phyloP scores from a whole-genome alignment of 1,140 invertebrate species.

The Drosophila nigrodunni region DNA sequence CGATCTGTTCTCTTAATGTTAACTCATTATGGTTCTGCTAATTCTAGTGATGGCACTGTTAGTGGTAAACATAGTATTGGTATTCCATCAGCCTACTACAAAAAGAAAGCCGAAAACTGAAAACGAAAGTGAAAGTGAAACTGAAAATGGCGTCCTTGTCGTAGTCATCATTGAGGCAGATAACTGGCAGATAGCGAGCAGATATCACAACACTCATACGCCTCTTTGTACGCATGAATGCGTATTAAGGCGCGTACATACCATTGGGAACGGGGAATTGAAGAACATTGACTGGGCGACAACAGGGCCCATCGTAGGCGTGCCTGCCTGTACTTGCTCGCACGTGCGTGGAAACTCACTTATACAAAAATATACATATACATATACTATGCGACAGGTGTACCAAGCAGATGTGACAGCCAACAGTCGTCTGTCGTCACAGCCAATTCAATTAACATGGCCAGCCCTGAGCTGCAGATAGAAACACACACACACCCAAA shows the following conservation, averaged over 20 bases:
- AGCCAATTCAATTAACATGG: slow-evolving; percentile 42
- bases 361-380: slow-evolving; percentile 1
- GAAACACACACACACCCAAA: not conserved
- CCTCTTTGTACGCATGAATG: slow-evolving; percentile 70
- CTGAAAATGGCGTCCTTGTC: slow-evolving; percentile 47
- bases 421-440: not conserved
- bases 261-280: slow-evolving; percentile 7
- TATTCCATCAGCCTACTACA: too few relatives aligned
- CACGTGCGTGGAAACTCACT: slow-evolving; percentile 70
- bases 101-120: slow-evolving; percentile 24
- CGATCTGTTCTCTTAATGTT: too few relatives aligned
- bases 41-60: too few relatives aligned
- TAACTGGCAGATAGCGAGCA: slow-evolving; percentile 19
- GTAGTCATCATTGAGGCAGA: slow-evolving; percentile 59
- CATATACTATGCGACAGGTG: slow-evolving; percentile 28
- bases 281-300: slow-evolving; percentile 6
- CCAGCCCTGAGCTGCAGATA: not conserved
- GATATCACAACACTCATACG: slow-evolving; percentile 50
- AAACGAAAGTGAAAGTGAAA: slow-evolving; percentile 39
- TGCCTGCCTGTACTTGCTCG: slow-evolving; percentile 49
- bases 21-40: too few relatives aligned
- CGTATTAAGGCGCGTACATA: slow-evolving; percentile 60
- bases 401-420: slow-evolving; percentile 21
- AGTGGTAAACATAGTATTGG: too few relatives aligned
- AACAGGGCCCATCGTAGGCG: slow-evolving; percentile 15